A percentile compares a stretch with the other conserved stretches of the same genome.
These are phyloP conservation scores for Odontophorus gujanensis DNA, from an alignment of 2,113 vertebrate genomes.

Conservation along the genomic window DNA sequence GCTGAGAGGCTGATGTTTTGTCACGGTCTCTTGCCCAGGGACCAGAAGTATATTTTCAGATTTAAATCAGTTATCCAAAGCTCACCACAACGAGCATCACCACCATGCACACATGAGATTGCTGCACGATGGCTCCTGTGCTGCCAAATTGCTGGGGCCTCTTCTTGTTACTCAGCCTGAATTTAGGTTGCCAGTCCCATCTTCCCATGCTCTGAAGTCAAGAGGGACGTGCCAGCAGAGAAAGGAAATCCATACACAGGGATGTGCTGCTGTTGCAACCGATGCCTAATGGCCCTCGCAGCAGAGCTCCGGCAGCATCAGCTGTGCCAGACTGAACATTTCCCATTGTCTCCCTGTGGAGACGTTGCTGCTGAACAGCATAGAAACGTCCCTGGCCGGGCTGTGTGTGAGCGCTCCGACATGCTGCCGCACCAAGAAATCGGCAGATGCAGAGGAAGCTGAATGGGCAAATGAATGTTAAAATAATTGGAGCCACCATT, in stretches of 20 bases:
- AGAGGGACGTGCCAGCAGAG: not conserved
- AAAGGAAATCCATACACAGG: not conserved
- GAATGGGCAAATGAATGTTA: constrained; percentile 71
- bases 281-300: not conserved
- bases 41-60: constrained; percentile 64
- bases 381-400: not conserved
- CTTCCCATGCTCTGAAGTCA: not conserved
- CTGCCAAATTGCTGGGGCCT: not conserved
- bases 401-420: not conserved
- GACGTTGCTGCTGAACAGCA: not conserved
- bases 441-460: constrained; percentile 70
- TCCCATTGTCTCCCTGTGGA: not conserved
- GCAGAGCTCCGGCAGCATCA: not conserved
- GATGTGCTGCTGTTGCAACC: not conserved
- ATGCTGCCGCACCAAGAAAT: not conserved
- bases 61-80: constrained; percentile 32
- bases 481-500: constrained; percentile 71
- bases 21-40: constrained; percentile 62
- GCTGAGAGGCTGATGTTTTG: constrained; percentile 66
- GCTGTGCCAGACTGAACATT: fast-evolving
- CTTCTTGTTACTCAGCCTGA: not conserved
- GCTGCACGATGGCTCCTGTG: not conserved
- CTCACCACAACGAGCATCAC: not conserved
- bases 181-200: not conserved
- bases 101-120: not conserved